phyloP scores from a whole-genome alignment of 2,797 vertebrate genomes.

The Fistularia commersonii region DNA sequence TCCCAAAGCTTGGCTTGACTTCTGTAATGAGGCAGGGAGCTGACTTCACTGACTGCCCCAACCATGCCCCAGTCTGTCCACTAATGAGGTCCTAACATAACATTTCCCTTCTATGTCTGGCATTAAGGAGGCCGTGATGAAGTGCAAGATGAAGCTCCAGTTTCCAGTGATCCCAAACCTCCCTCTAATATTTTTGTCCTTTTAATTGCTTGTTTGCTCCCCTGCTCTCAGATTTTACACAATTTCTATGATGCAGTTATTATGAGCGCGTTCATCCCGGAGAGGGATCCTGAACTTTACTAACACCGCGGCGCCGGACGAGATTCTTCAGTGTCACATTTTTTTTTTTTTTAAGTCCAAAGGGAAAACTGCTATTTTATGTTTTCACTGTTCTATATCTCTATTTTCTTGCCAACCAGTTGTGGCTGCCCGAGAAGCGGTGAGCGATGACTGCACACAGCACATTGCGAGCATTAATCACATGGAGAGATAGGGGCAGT shows the following conservation, averaged over 20 bases:
- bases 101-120: slow-evolving; percentile 17
- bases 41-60: slow-evolving; percentile 26
- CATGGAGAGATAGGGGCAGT: slow-evolving; percentile 13
- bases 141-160: slow-evolving; percentile 19
- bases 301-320: too few relatives aligned
- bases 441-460: slow-evolving; percentile 15
- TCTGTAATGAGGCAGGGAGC: slow-evolving; percentile 38
- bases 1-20: neutral
- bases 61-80: slow-evolving; percentile 20
- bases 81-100: slow-evolving; percentile 48
- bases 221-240: slow-evolving; percentile 9
- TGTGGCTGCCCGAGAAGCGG: slow-evolving; percentile 12
- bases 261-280: slow-evolving; percentile 7
- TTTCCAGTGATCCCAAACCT: neutral
- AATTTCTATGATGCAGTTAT: slow-evolving; percentile 14
- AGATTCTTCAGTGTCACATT: slow-evolving; percentile 5
- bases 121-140: slow-evolving; percentile 29
- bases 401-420: slow-evolving; percentile 31
- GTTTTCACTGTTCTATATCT: slow-evolving; percentile 27
- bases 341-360: slow-evolving; percentile 19
- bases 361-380: slow-evolving; percentile 18
- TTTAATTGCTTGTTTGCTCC: slow-evolving; percentile 45
- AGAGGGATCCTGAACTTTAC: neutral
- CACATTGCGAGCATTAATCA: slow-evolving; percentile 22
- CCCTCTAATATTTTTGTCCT: slow-evolving; percentile 10